Conservation (phyloP, 2,113 vertebrate genomes). For the Osmerus eperlanus region DNA sequence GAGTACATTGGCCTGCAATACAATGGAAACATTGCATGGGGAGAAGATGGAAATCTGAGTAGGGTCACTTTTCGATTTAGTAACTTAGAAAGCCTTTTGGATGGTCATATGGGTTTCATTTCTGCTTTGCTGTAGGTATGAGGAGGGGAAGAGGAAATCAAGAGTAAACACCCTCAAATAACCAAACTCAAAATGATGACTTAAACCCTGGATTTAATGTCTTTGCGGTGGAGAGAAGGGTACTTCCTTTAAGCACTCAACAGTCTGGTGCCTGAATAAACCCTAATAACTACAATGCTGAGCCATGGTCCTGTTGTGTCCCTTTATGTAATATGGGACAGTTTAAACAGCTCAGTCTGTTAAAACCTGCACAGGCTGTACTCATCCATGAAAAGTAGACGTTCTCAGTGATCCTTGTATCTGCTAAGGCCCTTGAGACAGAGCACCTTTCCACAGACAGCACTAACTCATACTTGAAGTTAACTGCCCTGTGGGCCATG, state of each 20-base stretch:
- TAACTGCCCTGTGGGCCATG: conserved; percentile 40
- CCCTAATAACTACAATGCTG: conserved; percentile 33
- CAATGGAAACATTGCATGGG: conserved; percentile 55
- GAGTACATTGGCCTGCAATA: conserved; percentile 18
- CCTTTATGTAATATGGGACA: conserved; percentile 53
- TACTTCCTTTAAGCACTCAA: conserved; percentile 23
- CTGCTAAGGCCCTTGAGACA: conserved; percentile 44
- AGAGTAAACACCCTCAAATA: conserved; percentile 45
- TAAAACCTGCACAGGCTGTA: conserved; percentile 30
- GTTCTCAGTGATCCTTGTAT: conserved; percentile 32
- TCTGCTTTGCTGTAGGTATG: conserved; percentile 63
- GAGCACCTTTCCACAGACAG: conserved; percentile 60
- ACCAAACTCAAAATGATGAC: conserved; percentile 35
- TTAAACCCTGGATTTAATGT: conserved; percentile 32
- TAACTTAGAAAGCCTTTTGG: conserved; percentile 43
- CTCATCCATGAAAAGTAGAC: conserved; percentile 52
- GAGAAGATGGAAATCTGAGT: conserved; percentile 30
- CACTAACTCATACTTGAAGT: conserved; percentile 57
- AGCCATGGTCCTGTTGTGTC: conserved; percentile 26
- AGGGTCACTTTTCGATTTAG: conserved; percentile 44
- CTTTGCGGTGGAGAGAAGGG: conserved; percentile 22
- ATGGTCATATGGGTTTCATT: conserved; percentile 62
- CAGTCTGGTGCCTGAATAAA: conserved; percentile 16
- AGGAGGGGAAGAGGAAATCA: conserved; percentile 3
- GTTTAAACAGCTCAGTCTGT: conserved; percentile 62